A percentile compares a stretch with the other conserved stretches of the same genome.
Evolutionary conservation across 2,888 invertebrate genomes (phyloP).

Genomic region (Cataglyphis livida): DNA sequence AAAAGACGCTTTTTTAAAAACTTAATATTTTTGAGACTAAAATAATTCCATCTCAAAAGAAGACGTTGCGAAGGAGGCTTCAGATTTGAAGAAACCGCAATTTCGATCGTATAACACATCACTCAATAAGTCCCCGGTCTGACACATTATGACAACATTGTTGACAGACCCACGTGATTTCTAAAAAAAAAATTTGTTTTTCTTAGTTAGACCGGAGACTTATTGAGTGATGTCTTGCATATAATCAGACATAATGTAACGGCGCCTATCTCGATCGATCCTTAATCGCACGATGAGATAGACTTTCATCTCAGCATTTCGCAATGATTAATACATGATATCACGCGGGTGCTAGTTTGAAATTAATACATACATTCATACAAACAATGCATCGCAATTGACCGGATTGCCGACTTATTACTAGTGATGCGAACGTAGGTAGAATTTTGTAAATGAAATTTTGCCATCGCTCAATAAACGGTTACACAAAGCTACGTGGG

Average conservation of each 20-base stretch:
- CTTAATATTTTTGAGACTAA: background rate
- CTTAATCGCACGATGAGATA: conserved; percentile 30
- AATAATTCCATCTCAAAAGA: background rate
- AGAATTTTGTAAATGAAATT: conserved; percentile 19
- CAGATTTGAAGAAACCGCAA: background rate
- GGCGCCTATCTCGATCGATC: background rate
- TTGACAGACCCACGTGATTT: too few species aligned
- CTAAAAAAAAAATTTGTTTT: too few species aligned
- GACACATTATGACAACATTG: too few species aligned
- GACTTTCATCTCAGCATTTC: conserved; percentile 65
- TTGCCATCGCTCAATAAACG: conserved; percentile 26
- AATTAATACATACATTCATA: conserved; percentile 56
- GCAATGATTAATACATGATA: conserved; percentile 70
- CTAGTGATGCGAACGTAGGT: conserved; percentile 41
- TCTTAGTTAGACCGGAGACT: too few species aligned
- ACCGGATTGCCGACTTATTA: conserved; percentile 45
- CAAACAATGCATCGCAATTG: conserved; percentile 51
- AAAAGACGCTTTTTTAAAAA: background rate
- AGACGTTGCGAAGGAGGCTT: background rate
- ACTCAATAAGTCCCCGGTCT: too few species aligned
- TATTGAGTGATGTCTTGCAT: background rate
- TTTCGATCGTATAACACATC: background rate
- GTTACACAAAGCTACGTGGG: conserved; percentile 15
- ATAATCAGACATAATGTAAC: background rate
- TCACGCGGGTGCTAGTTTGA: conserved; percentile 52